A percentile compares a stretch with the other conserved stretches of the same genome.
Conservation (phyloP, 2,797 vertebrate genomes). For the Esox masquinongy region DNA sequence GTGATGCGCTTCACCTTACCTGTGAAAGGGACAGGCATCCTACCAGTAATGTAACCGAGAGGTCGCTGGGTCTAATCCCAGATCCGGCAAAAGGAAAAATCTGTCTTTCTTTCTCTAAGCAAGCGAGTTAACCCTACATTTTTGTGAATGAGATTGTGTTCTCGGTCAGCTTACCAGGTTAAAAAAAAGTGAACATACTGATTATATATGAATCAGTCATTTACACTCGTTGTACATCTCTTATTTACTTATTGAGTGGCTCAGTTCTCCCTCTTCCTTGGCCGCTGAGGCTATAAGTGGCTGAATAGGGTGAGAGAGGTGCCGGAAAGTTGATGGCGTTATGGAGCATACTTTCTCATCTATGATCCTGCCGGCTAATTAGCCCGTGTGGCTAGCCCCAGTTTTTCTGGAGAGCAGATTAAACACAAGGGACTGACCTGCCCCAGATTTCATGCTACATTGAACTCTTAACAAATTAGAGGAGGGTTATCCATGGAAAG, state of each 20-base stretch:
- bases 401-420: constrained; percentile 60
- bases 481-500: constrained; percentile 73
- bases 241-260: constrained; percentile 22
- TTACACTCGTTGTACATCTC: constrained; percentile 5
- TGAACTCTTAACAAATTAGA: constrained; percentile 80
- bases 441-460: constrained; percentile 78
- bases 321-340: constrained; percentile 59
- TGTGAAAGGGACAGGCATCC: no score
- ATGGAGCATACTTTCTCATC: constrained; percentile 58
- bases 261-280: neutral
- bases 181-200: constrained; percentile 14
- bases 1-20: neutral
- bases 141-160: constrained; percentile 40
- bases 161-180: no score
- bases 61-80: no score
- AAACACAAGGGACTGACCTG: constrained; percentile 77
- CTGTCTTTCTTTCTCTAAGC: neutral
- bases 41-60: no score
- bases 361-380: constrained; percentile 69
- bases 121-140: constrained; percentile 45
- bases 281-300: constrained; percentile 53
- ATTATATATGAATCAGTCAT: neutral
- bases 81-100: no score
- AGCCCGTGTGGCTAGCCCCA: constrained; percentile 44
- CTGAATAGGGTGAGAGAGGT: constrained; percentile 34